A percentile compares a stretch with the other conserved stretches of the same genome.
These are phyloP conservation scores for Myrmophylax atrothorax DNA, from an alignment of 2,113 vertebrate species.

Conservation along the genomic window DNA sequence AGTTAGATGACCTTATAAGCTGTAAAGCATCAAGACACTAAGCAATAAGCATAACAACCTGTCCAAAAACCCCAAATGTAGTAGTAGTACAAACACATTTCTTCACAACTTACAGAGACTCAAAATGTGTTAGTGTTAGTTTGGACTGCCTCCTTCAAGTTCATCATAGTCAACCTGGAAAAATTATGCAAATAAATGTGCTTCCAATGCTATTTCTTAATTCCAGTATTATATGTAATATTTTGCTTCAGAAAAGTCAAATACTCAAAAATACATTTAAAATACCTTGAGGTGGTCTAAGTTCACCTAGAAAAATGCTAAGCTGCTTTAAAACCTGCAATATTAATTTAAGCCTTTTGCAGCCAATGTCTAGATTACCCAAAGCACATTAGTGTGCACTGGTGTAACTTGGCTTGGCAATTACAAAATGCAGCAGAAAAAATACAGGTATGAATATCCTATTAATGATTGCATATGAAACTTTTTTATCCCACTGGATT, in stretches of 20 bases:
- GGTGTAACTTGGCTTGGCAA: neutral
- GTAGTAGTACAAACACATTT: conserved; percentile 5
- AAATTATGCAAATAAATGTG: conserved; percentile 21
- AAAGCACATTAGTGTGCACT: neutral
- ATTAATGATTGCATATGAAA: neutral
- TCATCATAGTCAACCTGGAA: conserved; percentile 23
- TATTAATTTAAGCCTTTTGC: neutral
- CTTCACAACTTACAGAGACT: conserved; percentile 34
- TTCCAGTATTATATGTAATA: neutral
- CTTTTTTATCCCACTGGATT: neutral
- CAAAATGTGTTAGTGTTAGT: conserved; percentile 26
- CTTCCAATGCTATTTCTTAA: conserved; percentile 19
- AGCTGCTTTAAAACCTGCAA: neutral
- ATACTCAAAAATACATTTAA: neutral
- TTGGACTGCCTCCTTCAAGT: conserved; percentile 35
- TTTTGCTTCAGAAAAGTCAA: neutral
- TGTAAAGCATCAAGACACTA: neutral
- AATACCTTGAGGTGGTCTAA: neutral
- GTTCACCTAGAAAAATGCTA: neutral
- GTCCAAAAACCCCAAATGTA: neutral
- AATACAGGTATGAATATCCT: neutral
- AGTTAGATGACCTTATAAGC: neutral
- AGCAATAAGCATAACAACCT: neutral
- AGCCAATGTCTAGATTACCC: neutral
- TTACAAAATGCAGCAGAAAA: neutral